Conservation (phyloP, 1,140 invertebrate genomes). For the Lysiphlebus fabarum region DNA sequence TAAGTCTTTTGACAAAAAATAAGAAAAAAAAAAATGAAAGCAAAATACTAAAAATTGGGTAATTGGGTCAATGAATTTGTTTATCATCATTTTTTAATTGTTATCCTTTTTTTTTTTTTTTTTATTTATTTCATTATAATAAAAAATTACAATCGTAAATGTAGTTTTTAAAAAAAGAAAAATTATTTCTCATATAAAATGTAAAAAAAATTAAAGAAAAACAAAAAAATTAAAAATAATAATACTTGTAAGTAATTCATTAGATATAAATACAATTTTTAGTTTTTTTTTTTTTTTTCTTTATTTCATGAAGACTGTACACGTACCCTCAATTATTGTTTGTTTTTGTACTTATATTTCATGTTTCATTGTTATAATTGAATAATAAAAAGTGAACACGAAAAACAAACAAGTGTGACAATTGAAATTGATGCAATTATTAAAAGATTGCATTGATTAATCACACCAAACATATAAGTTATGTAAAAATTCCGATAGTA, state of each 20-base stretch:
- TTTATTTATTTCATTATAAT: too few relatives aligned
- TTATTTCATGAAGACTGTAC: conserved; percentile 54
- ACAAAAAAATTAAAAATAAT: conserved; percentile 8
- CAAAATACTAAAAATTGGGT: not conserved
- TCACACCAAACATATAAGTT: conserved; percentile 46
- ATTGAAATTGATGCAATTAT: conserved; percentile 32
- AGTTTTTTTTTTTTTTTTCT: conserved; percentile 32
- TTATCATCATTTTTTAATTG: too few relatives aligned
- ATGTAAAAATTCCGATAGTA: conserved; percentile 54
- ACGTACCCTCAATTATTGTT: conserved; percentile 48
- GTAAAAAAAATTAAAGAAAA: conserved; percentile 1
- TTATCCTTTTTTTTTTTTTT: not conserved
- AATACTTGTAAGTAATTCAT: too few relatives aligned
- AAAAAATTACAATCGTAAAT: conserved; percentile 25
- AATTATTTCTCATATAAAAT: not conserved
- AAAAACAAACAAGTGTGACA: conserved; percentile 33
- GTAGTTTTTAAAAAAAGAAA: conserved; percentile 26
- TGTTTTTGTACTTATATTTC: conserved; percentile 56
- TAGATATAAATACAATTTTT: too few relatives aligned
- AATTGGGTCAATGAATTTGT: too few relatives aligned
- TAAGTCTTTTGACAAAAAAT: not conserved
- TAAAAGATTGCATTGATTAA: conserved; percentile 20
- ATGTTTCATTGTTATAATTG: conserved; percentile 44
- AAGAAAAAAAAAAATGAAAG: conserved; percentile 7
- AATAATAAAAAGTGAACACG: conserved; percentile 34